Evolutionary conservation across 2,113 vertebrate genomes (phyloP).

Genomic region (Perccottus glenii): DNA sequence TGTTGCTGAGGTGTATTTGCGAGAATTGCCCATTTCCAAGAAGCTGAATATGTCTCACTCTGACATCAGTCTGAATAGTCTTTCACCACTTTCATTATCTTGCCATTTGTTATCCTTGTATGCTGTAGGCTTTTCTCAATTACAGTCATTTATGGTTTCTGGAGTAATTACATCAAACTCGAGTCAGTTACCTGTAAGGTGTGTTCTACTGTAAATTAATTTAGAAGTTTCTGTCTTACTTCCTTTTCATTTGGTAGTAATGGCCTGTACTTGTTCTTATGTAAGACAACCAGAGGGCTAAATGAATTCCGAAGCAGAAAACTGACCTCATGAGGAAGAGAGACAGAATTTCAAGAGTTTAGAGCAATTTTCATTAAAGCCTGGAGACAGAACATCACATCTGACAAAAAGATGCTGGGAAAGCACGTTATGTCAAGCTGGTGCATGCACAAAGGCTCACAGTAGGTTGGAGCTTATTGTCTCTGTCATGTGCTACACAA

Average conservation of each 20-base stretch:
- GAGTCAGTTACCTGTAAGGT: conserved; percentile 83
- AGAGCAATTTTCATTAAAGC: conserved; percentile 68
- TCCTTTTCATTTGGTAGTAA: conserved; percentile 79
- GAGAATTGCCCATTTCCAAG: conserved; percentile 55
- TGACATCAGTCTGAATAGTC: conserved; percentile 66
- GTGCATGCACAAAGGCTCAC: conserved; percentile 10
- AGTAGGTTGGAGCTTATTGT: conserved; percentile 27
- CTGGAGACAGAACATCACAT: conserved; percentile 55
- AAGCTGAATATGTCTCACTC: conserved; percentile 58
- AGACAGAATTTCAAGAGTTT: conserved; percentile 66
- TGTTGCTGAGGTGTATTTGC: conserved; percentile 57
- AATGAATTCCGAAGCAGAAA: conserved; percentile 67
- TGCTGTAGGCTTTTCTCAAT: conserved; percentile 83
- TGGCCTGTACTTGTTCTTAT: conserved; percentile 66
- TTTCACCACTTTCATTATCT: conserved; percentile 77
- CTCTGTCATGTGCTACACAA: conserved; percentile 26
- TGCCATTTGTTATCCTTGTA: conserved; percentile 77
- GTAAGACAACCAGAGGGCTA: conserved; percentile 75
- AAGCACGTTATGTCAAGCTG: conserved; percentile 40
- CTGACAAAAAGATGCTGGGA: conserved; percentile 53
- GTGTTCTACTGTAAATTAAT: conserved; percentile 82
- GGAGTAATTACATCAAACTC: conserved; percentile 82
- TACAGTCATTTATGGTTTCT: conserved; percentile 79
- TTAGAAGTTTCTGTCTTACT: conserved; percentile 78
- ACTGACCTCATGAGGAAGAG: conserved; percentile 64